A percentile compares a stretch with the other conserved stretches of the same genome.
Conservation (phyloP, 2,888 invertebrate species). For the Orthosia gothica region DNA sequence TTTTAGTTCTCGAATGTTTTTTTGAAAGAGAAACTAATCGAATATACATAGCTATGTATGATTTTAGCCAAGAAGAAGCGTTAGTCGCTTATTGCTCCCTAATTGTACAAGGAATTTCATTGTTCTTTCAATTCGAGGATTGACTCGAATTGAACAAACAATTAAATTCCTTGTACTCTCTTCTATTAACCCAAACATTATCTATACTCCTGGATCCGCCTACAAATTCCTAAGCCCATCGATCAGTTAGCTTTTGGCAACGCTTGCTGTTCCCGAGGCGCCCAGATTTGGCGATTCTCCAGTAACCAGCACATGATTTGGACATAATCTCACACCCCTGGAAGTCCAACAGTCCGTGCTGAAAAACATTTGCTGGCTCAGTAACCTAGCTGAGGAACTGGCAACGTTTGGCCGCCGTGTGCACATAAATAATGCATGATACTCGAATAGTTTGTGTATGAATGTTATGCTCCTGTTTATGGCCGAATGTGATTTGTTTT, state of each 20-base stretch:
- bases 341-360: slow-evolving; percentile 72
- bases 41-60: too few relatives aligned
- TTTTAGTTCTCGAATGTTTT: too few relatives aligned
- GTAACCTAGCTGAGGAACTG: slow-evolving; percentile 64
- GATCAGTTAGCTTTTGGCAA: slow-evolving; percentile 81
- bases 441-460: slow-evolving; percentile 38
- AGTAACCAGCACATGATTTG: slow-evolving; percentile 76
- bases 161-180: too few relatives aligned
- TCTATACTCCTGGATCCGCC: slow-evolving; percentile 67
- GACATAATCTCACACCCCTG: slow-evolving; percentile 76
- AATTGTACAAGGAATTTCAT: too few relatives aligned
- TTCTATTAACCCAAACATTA: slow-evolving; percentile 56
- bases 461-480: slow-evolving; percentile 51
- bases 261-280: slow-evolving; percentile 74
- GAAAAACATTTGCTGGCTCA: slow-evolving; percentile 72
- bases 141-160: too few relatives aligned
- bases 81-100: too few relatives aligned
- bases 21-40: too few relatives aligned
- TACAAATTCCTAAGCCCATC: slow-evolving; percentile 78
- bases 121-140: too few relatives aligned
- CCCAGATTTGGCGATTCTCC: slow-evolving; percentile 76
- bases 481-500: slow-evolving; percentile 49
- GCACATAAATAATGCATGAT: slow-evolving; percentile 58
- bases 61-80: too few relatives aligned
- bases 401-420: slow-evolving; percentile 38